A percentile compares a stretch with the other conserved stretches of the same genome.
These are phyloP conservation scores for Lutraria lutraria DNA, from an alignment of 2,888 invertebrate genomes.

Conservation along the genomic window DNA sequence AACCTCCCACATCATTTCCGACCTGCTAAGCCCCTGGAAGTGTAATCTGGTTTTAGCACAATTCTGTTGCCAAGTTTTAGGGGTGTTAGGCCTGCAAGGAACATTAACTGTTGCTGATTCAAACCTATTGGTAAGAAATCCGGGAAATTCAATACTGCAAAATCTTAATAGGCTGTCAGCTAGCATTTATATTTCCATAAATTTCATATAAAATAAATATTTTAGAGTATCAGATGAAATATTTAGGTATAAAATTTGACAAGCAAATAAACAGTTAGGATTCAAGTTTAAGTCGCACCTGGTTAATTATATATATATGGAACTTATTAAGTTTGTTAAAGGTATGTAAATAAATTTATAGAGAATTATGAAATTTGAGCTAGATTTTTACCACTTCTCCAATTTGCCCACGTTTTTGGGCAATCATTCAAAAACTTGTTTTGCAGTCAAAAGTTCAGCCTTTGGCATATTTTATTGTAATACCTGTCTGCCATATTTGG, in stretches of 20 bases:
- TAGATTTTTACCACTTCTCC: conserved; percentile 32
- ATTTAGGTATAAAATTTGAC: conserved; percentile 65
- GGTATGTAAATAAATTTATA: conserved; percentile 65
- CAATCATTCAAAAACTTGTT: conserved; percentile 5
- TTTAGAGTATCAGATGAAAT: conserved; percentile 62
- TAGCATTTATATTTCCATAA: conserved; percentile 69
- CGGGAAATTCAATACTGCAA: conserved; percentile 61
- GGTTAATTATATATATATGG: conserved; percentile 65
- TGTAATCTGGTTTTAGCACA: not conserved
- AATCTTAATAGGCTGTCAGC: conserved; percentile 67
- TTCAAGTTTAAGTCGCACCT: conserved; percentile 56
- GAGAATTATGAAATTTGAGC: conserved; percentile 70
- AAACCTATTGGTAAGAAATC: conserved; percentile 46
- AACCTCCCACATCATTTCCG: too few relatives aligned
- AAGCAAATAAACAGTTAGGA: conserved; percentile 62
- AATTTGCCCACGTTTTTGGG: conserved; percentile 22
- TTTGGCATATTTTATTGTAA: conserved; percentile 55
- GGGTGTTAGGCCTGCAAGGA: conserved; percentile 6
- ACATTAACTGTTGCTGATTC: conserved; percentile 4
- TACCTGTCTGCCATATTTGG: conserved; percentile 54
- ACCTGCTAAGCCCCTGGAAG: too few relatives aligned
- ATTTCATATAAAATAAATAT: conserved; percentile 70
- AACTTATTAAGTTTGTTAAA: conserved; percentile 59
- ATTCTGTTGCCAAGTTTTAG: not conserved
- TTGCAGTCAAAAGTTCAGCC: conserved; percentile 68